Evolutionary conservation across 2,113 vertebrate genomes (phyloP).

Genomic region (Jacana jacana): DNA sequence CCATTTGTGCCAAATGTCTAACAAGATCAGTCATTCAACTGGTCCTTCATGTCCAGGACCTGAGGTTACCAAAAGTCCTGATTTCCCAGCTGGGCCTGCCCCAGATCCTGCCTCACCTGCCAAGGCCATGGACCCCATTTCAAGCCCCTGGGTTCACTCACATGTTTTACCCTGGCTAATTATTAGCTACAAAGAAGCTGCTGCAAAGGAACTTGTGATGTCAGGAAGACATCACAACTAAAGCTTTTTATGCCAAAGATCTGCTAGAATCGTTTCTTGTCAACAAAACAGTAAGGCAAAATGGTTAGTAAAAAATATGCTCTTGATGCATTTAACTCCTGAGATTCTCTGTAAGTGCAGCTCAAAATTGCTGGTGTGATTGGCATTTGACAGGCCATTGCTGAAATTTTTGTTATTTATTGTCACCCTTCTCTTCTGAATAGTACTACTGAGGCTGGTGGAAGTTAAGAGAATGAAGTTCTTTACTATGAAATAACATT

Average conservation of each 20-base stretch:
- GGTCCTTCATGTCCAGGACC: background rate
- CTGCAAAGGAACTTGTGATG: background rate
- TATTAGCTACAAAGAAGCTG: background rate
- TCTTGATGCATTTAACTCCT: slow-evolving; percentile 8
- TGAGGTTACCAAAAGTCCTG: background rate
- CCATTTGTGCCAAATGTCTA: background rate
- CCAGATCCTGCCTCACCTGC: no score
- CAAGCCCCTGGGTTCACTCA: rapidly evolving
- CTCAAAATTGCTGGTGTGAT: slow-evolving; percentile 42
- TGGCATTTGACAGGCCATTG: slow-evolving; percentile 3
- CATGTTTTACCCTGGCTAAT: background rate
- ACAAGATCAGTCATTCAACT: rapidly evolving
- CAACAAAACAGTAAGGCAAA: slow-evolving; percentile 9
- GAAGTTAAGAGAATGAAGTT: background rate
- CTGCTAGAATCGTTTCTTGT: slow-evolving; percentile 13
- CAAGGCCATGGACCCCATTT: background rate
- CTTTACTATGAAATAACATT: background rate
- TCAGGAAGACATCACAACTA: background rate
- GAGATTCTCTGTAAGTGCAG: background rate
- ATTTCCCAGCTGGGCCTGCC: background rate
- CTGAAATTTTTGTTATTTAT: slow-evolving; percentile 8
- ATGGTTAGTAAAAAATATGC: slow-evolving; percentile 37
- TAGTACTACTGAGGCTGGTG: background rate
- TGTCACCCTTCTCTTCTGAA: background rate
- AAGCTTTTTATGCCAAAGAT: slow-evolving; percentile 3